Percentiles rank a stretch among this genome's conserved stretches.
Conservation (phyloP, 2,113 vertebrate species). For the Empidonax alnorum region DNA sequence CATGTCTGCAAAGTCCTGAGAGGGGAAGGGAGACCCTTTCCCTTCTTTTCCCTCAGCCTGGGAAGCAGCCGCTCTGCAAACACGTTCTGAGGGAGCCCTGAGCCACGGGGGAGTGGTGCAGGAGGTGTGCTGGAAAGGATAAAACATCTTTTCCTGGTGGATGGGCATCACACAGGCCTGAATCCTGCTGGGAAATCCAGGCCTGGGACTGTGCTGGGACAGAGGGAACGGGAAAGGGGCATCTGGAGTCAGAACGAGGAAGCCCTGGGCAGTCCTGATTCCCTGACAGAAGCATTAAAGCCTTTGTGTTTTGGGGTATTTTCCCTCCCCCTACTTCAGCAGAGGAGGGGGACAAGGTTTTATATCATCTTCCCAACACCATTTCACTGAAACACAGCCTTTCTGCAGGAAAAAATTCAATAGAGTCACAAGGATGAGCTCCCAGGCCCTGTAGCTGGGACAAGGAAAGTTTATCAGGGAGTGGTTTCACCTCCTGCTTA, state of each 20-base stretch:
- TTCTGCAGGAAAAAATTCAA: background rate
- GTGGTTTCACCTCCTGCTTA: background rate
- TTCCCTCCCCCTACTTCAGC: fast-evolving
- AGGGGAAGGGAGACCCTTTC: background rate
- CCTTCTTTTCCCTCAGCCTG: background rate
- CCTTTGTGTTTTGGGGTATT: background rate
- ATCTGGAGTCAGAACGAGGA: fast-evolving
- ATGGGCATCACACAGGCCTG: background rate
- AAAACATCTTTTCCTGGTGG: background rate
- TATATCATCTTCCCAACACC: background rate
- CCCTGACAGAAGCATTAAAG: background rate
- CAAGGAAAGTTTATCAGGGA: background rate
- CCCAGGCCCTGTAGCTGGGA: fast-evolving
- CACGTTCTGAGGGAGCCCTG: background rate
- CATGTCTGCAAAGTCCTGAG: background rate
- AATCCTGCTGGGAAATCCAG: background rate
- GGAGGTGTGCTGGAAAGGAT: background rate
- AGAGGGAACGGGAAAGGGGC: background rate
- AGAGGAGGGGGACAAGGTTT: background rate
- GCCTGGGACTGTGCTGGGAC: background rate
- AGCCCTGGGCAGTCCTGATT: background rate
- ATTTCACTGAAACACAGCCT: background rate
- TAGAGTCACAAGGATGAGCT: background rate
- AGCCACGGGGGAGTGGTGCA: fast-evolving
- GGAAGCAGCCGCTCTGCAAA: background rate